phyloP scores from a whole-genome alignment of 2,888 invertebrate genomes.

The Notodonta dromedarius region DNA sequence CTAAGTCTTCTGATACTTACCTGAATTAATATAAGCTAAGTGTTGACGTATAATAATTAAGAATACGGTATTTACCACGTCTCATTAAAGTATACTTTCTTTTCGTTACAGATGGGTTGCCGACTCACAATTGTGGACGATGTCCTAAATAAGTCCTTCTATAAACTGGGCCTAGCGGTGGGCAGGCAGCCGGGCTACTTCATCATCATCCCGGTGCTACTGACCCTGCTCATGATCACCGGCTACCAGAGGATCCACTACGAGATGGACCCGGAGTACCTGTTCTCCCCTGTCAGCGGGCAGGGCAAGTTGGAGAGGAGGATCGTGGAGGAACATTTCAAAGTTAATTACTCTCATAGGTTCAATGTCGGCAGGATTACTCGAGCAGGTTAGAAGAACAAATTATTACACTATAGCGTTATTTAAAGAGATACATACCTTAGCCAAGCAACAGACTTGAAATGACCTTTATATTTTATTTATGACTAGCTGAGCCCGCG shows the following conservation, averaged over 20 bases:
- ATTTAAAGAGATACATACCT: no score
- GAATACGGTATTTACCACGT: no score
- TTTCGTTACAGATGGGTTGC: conserved; percentile 87
- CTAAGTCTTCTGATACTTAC: no score
- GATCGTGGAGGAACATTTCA: conserved; percentile 92
- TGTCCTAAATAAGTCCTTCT: conserved; percentile 91
- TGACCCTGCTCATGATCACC: conserved; percentile 92
- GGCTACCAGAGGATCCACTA: conserved; percentile 94
- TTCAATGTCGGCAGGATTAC: conserved; percentile 95
- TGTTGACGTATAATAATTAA: no score
- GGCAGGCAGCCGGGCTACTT: conserved; percentile 95
- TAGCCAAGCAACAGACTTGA: no score
- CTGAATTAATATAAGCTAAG: no score
- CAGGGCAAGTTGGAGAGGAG: conserved; percentile 92
- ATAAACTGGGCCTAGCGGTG: conserved; percentile 91
- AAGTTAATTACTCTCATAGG: conserved; percentile 93
- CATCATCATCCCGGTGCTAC: conserved; percentile 92
- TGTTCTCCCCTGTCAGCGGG: conserved; percentile 95
- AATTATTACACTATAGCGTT: no score
- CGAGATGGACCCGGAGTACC: conserved; percentile 96
- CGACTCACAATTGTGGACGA: conserved; percentile 91
- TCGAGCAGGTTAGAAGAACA: conserved; percentile 87
- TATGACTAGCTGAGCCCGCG: no score
- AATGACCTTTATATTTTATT: no score
- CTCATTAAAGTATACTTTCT: neutral